Evolutionary conservation across 2,888 invertebrate species (phyloP).

Genomic region (Neoitamus cyanurus): DNA sequence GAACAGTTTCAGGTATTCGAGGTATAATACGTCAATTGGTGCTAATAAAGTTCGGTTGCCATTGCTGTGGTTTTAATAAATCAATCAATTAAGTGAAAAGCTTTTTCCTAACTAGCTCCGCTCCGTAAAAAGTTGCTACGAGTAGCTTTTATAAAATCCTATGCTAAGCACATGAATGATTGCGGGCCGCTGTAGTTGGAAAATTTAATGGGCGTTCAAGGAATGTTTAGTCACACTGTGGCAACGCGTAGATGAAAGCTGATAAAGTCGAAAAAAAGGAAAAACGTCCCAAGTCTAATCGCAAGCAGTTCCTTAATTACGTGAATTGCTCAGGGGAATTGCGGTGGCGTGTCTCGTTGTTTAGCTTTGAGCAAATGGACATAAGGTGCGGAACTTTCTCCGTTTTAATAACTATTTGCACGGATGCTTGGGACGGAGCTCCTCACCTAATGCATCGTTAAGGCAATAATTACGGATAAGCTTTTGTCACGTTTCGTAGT

Average conservation of each 20-base stretch:
- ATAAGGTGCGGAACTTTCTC: background rate
- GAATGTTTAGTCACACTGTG: background rate
- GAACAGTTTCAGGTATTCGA: background rate
- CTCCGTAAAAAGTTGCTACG: background rate
- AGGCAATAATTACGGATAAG: slow-evolving; percentile 41
- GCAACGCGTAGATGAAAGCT: slow-evolving; percentile 14
- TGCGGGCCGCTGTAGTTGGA: background rate
- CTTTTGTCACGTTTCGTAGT: slow-evolving; percentile 35
- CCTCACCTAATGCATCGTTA: slow-evolving; percentile 39
- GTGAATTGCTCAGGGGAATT: slow-evolving; percentile 13
- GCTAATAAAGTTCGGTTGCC: background rate
- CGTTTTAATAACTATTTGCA: slow-evolving; percentile 38
- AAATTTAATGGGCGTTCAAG: background rate
- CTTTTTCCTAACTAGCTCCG: background rate
- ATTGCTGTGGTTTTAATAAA: background rate
- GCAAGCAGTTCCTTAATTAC: slow-evolving; percentile 30
- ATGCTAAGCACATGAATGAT: background rate
- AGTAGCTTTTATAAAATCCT: background rate
- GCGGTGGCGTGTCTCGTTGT: slow-evolving; percentile 26
- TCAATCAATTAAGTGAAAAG: background rate
- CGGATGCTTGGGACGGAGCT: slow-evolving; percentile 24
- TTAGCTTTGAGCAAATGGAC: background rate
- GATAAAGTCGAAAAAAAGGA: background rate
- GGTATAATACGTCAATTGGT: background rate
- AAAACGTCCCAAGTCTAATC: slow-evolving; percentile 8